A percentile compares a stretch with the other conserved stretches of the same genome.
These are phyloP conservation scores for Phataginus tricuspis DNA, from an alignment of 2,797 vertebrate species.

Conservation along the genomic window DNA sequence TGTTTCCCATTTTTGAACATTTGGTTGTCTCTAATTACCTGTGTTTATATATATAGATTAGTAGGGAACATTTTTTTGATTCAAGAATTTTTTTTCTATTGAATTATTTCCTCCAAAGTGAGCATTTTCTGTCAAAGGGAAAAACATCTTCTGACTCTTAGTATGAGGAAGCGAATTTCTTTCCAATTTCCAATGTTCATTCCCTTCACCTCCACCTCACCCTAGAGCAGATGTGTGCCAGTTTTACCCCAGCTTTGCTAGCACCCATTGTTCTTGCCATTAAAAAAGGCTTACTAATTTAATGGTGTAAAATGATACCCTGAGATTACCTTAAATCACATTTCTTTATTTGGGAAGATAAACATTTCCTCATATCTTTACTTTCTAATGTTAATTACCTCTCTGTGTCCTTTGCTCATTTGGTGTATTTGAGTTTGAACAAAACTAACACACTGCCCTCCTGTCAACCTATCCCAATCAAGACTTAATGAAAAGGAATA, in stretches of 20 bases:
- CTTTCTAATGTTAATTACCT: conserved; percentile 52
- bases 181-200: background rate
- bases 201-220: background rate
- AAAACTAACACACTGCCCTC: background rate
- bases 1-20: conserved; percentile 29
- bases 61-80: conserved; percentile 1
- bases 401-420: conserved; percentile 35
- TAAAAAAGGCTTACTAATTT: background rate
- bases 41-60: background rate
- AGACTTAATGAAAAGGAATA: conserved; percentile 44
- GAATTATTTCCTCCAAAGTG: conserved; percentile 32
- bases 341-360: conserved; percentile 42
- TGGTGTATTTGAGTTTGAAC: conserved; percentile 46
- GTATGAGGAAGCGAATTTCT: background rate
- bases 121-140: background rate
- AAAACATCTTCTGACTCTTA: conserved; percentile 8
- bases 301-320: background rate
- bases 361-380: conserved; percentile 16
- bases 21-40: conserved; percentile 18
- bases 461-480: background rate
- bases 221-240: background rate
- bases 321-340: conserved; percentile 28
- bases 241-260: background rate
- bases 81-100: conserved; percentile 5
- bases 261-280: background rate